Evolutionary conservation across 2,888 invertebrate genomes (phyloP).

Genomic region (Caenorhabditis drosophilae): DNA sequence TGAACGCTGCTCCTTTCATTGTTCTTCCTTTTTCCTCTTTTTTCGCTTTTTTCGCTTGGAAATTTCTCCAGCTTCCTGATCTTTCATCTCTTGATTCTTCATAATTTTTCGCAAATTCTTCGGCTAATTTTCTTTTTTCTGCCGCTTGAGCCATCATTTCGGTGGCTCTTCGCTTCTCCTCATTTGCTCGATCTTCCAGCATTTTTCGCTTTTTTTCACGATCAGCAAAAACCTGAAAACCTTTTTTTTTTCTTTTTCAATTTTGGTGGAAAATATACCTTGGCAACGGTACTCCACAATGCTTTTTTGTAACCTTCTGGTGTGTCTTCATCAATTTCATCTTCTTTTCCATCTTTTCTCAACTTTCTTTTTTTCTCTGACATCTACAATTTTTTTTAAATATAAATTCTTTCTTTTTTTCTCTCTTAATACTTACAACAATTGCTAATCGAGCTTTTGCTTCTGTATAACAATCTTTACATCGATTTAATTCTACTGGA

Average conservation of each 20-base stretch:
- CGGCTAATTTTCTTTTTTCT: conserved; percentile 85
- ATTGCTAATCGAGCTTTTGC: conserved; percentile 91
- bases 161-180: conserved; percentile 81
- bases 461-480: conserved; percentile 94
- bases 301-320: conserved; percentile 63
- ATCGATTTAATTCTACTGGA: conserved; percentile 89
- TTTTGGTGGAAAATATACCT: too few species aligned
- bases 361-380: conserved; percentile 90
- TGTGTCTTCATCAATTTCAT: conserved; percentile 65
- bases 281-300: conserved; percentile 59
- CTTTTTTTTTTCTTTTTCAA: too few species aligned
- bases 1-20: conserved; percentile 63
- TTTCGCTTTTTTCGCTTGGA: conserved; percentile 57
- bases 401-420: too few species aligned
- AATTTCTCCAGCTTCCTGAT: conserved; percentile 66
- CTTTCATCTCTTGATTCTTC: conserved; percentile 74
- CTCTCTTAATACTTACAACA: conserved; percentile 80
- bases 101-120: conserved; percentile 98
- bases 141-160: conserved; percentile 92
- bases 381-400: conserved; percentile 74
- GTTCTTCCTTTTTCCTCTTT: conserved; percentile 63
- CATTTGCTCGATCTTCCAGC: conserved; percentile 86
- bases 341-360: conserved; percentile 79
- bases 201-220: conserved; percentile 85
- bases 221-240: conserved; percentile 96